Conservation (phyloP, 2,797 vertebrate genomes). For the Pithecia hirsuta region DNA sequence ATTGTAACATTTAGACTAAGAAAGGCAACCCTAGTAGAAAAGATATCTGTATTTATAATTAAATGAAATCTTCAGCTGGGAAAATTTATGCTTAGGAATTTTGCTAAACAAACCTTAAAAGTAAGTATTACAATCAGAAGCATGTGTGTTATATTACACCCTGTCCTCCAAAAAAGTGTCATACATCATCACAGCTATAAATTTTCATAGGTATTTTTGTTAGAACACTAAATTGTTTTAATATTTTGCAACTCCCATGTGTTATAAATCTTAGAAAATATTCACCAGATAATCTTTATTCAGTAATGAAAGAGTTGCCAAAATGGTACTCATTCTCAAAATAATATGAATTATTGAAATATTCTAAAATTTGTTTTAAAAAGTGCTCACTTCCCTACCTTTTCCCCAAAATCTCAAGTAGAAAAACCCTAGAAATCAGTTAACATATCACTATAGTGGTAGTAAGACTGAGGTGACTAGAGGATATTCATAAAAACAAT, state of each 20-base stretch:
- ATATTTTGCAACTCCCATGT: constrained; percentile 59
- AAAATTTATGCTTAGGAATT: constrained; percentile 52
- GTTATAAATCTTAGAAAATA: constrained; percentile 65
- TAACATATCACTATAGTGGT: neutral
- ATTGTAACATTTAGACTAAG: neutral
- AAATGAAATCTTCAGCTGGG: neutral
- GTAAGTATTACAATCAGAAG: constrained; percentile 56
- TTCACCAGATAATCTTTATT: constrained; percentile 55
- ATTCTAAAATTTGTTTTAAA: neutral
- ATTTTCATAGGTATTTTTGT: constrained; percentile 70
- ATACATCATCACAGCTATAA: constrained; percentile 55
- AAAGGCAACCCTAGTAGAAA: constrained; percentile 7
- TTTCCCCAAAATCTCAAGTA: constrained; percentile 22
- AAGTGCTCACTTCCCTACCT: neutral
- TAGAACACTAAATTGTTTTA: constrained; percentile 62
- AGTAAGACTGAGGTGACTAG: neutral
- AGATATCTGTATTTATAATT: constrained; percentile 7
- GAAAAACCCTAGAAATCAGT: constrained; percentile 23
- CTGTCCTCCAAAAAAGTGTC: constrained; percentile 50
- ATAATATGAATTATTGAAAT: constrained; percentile 35
- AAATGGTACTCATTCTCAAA: constrained; percentile 41
- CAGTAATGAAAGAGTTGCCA: constrained; percentile 48
- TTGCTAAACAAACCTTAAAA: constrained; percentile 58
- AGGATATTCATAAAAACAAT: neutral
- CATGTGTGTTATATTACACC: constrained; percentile 50